Percentiles rank a stretch among this genome's conserved stretches.
These are phyloP conservation scores for Cataglyphis albicans DNA, from an alignment of 2,888 invertebrate genomes.

Conservation along the genomic window DNA sequence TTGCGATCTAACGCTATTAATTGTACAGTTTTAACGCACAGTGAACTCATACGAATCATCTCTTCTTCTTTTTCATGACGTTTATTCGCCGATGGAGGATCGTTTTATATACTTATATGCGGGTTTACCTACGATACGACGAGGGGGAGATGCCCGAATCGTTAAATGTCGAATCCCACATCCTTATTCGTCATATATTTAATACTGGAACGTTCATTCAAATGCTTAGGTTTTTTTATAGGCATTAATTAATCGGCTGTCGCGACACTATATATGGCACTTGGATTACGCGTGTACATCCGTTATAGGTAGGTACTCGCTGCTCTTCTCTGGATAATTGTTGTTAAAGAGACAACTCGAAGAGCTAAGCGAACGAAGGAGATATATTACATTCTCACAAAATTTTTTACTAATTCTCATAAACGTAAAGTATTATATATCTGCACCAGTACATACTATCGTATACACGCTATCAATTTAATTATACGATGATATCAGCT, in stretches of 20 bases:
- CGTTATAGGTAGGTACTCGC: slow-evolving; percentile 32
- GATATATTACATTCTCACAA: slow-evolving; percentile 12
- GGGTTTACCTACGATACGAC: slow-evolving; percentile 38
- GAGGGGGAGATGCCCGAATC: slow-evolving; percentile 30
- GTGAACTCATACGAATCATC: slow-evolving; percentile 16
- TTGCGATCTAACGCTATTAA: not conserved
- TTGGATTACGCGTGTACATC: slow-evolving; percentile 46
- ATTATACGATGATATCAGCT: not conserved
- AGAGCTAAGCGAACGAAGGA: slow-evolving; percentile 19
- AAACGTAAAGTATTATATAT: not conserved
- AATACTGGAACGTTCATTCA: slow-evolving; percentile 55
- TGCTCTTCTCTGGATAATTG: slow-evolving; percentile 26
- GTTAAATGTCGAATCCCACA: slow-evolving; percentile 30
- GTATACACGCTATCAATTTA: not conserved
- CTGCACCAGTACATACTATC: not conserved
- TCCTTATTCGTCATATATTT: slow-evolving; percentile 19
- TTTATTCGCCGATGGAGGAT: slow-evolving; percentile 29
- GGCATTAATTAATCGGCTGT: slow-evolving; percentile 38
- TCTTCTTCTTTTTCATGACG: slow-evolving; percentile 20
- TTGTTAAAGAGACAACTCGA: slow-evolving; percentile 22
- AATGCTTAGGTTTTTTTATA: slow-evolving; percentile 51
- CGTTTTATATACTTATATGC: slow-evolving; percentile 39
- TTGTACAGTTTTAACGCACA: not conserved
- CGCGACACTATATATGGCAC: slow-evolving; percentile 50
- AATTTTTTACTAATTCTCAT: not conserved